phyloP scores from a whole-genome alignment of 2,888 invertebrate species.

The Drosophila mulleri region DNA sequence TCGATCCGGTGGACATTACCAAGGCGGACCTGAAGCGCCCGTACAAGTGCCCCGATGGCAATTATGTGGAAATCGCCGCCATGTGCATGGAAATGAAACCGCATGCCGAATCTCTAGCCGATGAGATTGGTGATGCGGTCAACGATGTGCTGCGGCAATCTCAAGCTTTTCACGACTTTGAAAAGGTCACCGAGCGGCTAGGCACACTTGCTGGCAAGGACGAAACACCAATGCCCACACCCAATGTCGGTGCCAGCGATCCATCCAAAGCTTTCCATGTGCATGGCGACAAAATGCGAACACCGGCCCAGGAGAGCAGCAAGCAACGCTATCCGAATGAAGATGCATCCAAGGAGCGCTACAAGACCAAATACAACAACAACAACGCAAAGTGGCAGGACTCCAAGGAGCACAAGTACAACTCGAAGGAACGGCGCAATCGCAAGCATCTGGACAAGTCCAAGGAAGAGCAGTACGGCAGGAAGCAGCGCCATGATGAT shows the following conservation, averaged over 20 bases:
- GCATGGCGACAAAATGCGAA: constrained; percentile 12
- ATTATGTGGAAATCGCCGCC: constrained; percentile 76
- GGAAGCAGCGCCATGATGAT: constrained; percentile 34
- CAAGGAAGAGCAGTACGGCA: constrained; percentile 47
- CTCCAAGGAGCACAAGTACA: constrained; percentile 9
- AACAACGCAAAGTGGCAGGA: constrained; percentile 8
- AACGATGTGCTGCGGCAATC: constrained; percentile 67
- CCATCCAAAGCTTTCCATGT: constrained; percentile 20
- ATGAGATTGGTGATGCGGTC: constrained; percentile 68
- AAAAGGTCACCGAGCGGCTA: constrained; percentile 66
- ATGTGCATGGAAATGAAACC: constrained; percentile 73
- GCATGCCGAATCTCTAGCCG: constrained; percentile 56
- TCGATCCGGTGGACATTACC: constrained; percentile 68
- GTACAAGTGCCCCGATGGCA: constrained; percentile 74
- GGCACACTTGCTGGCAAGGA: constrained; percentile 48
- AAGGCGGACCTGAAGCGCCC: constrained; percentile 72
- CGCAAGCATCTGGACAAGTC: constrained; percentile 25
- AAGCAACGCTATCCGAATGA: neutral
- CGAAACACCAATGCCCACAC: neutral
- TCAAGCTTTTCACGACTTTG: constrained; percentile 61
- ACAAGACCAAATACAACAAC: constrained; percentile 30
- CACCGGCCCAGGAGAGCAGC: neutral
- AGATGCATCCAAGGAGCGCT: constrained; percentile 1
- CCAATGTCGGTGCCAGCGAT: constrained; percentile 8
- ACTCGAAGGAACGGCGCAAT: constrained; percentile 13